Evolutionary conservation across 2,888 invertebrate species (phyloP).

Genomic region (Eupithecia exiguata): DNA sequence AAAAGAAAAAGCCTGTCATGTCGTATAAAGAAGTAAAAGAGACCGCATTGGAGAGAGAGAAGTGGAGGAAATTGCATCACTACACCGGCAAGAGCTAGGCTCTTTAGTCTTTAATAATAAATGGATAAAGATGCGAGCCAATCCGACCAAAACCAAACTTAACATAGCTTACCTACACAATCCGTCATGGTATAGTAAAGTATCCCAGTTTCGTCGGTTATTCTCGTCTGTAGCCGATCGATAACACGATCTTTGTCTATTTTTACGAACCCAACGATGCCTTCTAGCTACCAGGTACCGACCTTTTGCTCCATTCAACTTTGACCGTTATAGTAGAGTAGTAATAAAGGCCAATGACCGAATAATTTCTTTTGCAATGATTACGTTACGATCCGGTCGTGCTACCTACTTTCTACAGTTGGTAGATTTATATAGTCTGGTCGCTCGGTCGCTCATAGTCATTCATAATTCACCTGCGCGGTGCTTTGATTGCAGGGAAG

Average conservation of each 20-base stretch:
- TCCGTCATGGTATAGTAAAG: neutral
- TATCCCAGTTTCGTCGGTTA: neutral
- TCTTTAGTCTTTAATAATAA: no score
- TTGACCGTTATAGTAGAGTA: neutral
- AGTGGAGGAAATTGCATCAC: no score
- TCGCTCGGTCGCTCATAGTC: neutral
- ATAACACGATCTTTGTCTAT: neutral
- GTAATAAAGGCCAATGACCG: constrained; percentile 3
- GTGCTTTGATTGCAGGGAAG: no score
- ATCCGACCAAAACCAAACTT: neutral
- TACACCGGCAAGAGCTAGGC: no score
- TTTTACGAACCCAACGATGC: neutral
- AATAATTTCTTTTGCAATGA: neutral
- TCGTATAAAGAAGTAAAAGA: no score
- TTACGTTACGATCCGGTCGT: constrained; percentile 1
- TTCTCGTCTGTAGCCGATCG: neutral
- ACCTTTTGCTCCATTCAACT: constrained; percentile 1
- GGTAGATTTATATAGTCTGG: neutral
- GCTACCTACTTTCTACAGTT: neutral
- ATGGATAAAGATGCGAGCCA: neutral
- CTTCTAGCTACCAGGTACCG: neutral
- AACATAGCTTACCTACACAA: neutral
- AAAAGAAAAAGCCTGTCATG: no score
- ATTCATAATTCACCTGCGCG: neutral
- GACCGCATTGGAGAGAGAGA: no score